Base-by-base conservation (phyloP, 2,888 invertebrate genomes). In the Gibbula magus region DNA sequence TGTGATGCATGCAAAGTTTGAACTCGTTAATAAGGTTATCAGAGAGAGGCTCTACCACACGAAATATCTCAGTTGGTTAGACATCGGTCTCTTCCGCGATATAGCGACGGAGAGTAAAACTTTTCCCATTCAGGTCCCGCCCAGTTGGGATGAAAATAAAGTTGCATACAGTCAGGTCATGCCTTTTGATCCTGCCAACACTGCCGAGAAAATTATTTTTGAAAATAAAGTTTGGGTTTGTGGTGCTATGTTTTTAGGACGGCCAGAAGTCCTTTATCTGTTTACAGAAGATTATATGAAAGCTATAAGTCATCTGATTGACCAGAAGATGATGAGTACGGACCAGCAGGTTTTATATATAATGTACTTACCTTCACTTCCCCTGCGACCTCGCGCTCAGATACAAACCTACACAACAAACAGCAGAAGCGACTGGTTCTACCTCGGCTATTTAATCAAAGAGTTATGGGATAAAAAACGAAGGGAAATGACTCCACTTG, bases 1-100 rank as follows among this genome's bases (percentile, higher is more conserved):
- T 79, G 86, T 86, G 51, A 91, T 91, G 91, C 90, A 91, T 82
- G 89, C 89, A 18, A 91, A 91, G 79, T 90, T 89, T 84, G 91
- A 91, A 77, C 78, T 90, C 13, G 81, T 91, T 70, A 81, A 86
- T 32, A 85, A 81, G 56, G 88, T 88, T 4, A 85, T 87, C 1
- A 78, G 80, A 39, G 80, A 86, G 32, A 86, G 88, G 67, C 82
- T 86, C 35, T 88, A 86, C 75, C 78, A 82, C 18, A 91, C 90
- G 0, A 85, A 86, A 73, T 90, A 90, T 77, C 80, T 91, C 39
- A 85, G 86, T 13, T 91, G 91, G 91, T 66, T 91, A 29, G 91
- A 91, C 70, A 85, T 91, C 10, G 91, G 91, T 3, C 81, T 89
- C n/a, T 91, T 90, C 74, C 86, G 91, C 16, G 84, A 84, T 51